Evolutionary conservation across 1,140 invertebrate species (phyloP).

Genomic region (Mya arenaria): DNA sequence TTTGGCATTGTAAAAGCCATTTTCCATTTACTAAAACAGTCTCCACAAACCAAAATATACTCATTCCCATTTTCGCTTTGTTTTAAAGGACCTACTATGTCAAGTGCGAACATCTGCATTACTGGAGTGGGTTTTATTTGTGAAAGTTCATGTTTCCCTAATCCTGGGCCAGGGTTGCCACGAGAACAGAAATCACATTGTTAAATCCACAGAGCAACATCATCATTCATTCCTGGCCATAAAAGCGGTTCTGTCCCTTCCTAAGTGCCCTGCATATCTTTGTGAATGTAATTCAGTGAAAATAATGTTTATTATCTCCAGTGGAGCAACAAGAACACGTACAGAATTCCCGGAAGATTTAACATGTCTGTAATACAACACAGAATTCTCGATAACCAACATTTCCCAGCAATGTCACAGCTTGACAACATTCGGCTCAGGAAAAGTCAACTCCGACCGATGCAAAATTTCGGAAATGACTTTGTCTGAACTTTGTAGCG

Average conservation of each 20-base stretch:
- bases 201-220: constrained; percentile 50
- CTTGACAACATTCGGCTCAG: background rate
- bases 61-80: constrained; percentile 60
- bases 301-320: constrained; percentile 24
- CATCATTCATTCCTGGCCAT: constrained; percentile 53
- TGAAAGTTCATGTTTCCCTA: constrained; percentile 34
- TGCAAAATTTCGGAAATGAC: constrained; percentile 26
- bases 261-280: constrained; percentile 50
- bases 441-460: background rate
- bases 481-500: constrained; percentile 29
- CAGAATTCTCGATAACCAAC: background rate
- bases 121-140: constrained; percentile 6
- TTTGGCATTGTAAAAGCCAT: constrained; percentile 65
- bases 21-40: constrained; percentile 68
- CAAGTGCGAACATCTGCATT: constrained; percentile 48
- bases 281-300: constrained; percentile 41
- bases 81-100: constrained; percentile 53
- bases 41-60: constrained; percentile 67
- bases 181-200: constrained; percentile 61
- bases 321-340: constrained; percentile 30
- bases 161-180: constrained; percentile 45
- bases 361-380: constrained; percentile 11
- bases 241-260: constrained; percentile 56
- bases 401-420: constrained; percentile 30
- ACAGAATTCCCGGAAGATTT: too few species aligned